Evolutionary conservation across 2,888 invertebrate genomes (phyloP), one percentile per base, ranked within the genome.

Genomic region (Cordilura impudica): DNA sequence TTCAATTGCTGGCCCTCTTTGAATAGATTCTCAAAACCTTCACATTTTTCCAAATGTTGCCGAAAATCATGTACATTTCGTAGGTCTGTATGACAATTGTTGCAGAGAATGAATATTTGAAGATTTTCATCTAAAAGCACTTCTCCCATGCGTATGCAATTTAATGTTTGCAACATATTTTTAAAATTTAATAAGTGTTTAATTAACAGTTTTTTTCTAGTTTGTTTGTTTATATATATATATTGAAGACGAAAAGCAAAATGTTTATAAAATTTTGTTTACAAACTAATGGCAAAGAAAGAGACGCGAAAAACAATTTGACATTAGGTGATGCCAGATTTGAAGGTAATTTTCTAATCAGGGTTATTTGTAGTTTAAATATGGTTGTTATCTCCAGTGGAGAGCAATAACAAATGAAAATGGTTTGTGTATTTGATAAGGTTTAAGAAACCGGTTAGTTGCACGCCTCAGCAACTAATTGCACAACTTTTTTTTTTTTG

Each of bases 141-240:
- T 45, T 86, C 86, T 4, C 85, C 87, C 61, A 87, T 82, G 19
- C 84, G 83, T 58, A 87, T 83, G 3, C 86, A 82, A 35, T 80
- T 81, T 56, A 80, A 51, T 12, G 82, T 51, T 76, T 81, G 73
- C 54, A 83, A 18, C 81, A 81, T 82, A 73, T 77, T 76, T 39
- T 45, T 35, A 43, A n/a, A 69, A 63, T 47, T 49, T 12, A 53
- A 12, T 23, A 26, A n/a, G 2, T 54, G 16, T 63, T 45, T 39
- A 71, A 56, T 56, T 47, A 65, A 21, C n/a, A 2, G 26, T 39
- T 43, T 21, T 56, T 58, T 6, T 29, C 43, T 45, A n/a, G 4
- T 14, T 43, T 45, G 53, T 70, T 76, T 69, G 26, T 69, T 29
- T 65, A 43, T 66, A 19, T 61, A 61, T 66, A 60, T 73, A 23